Conservation (phyloP, 2,797 vertebrate genomes). For the Falco cherrug region DNA sequence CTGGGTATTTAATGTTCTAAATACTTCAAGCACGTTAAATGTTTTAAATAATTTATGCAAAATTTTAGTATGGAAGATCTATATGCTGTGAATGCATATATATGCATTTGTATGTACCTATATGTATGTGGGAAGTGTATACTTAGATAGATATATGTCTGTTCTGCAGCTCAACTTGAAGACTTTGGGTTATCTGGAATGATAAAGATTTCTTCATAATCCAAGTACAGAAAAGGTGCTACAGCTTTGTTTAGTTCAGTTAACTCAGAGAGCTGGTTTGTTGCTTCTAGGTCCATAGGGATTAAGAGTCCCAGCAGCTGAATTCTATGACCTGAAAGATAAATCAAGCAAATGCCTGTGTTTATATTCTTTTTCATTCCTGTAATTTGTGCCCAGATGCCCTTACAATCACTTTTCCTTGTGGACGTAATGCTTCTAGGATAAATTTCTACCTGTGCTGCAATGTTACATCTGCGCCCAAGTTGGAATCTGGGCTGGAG, state of each 20-base stretch:
- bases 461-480: neutral
- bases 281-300: neutral
- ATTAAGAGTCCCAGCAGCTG: neutral
- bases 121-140: neutral
- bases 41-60: neutral
- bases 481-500: neutral
- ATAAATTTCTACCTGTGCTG: neutral
- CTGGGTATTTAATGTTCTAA: neutral
- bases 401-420: neutral
- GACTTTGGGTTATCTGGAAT: neutral
- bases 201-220: neutral
- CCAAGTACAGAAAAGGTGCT: neutral
- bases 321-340: neutral
- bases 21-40: neutral
- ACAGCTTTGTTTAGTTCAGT: neutral
- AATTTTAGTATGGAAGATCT: neutral
- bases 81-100: neutral
- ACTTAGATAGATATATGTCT: neutral
- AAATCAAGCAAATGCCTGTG: neutral
- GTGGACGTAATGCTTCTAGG: neutral
- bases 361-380: neutral
- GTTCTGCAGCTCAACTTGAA: neutral
- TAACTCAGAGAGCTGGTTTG: neutral
- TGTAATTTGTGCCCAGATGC: rapidly evolving
- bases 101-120: neutral